Evolutionary conservation across 1,140 invertebrate genomes (phyloP).

Genomic region (Neodiprion fabricii): DNA sequence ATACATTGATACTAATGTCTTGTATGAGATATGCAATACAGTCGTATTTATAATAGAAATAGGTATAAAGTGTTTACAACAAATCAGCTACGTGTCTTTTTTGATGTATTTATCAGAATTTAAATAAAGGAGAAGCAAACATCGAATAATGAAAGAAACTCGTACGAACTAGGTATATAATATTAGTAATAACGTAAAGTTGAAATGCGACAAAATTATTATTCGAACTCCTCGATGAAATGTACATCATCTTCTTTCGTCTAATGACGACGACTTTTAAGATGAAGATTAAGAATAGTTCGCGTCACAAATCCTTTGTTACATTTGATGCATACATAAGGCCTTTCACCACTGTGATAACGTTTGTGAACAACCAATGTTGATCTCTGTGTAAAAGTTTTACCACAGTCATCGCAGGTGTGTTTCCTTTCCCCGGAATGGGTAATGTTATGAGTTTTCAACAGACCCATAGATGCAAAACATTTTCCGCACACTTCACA

Average conservation of each 20-base stretch:
- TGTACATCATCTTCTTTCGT: neutral
- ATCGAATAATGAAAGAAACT: too few species aligned
- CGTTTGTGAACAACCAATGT: conserved; percentile 21
- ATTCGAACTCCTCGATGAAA: too few species aligned
- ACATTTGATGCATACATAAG: conserved; percentile 22
- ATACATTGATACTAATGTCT: too few species aligned
- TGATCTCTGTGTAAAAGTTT: conserved; percentile 24
- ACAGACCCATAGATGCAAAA: conserved; percentile 28
- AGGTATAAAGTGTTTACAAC: too few species aligned
- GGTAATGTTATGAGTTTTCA: conserved; percentile 26
- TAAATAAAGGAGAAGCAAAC: too few species aligned
- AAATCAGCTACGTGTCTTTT: too few species aligned
- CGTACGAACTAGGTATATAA: too few species aligned
- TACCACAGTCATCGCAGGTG: conserved; percentile 25
- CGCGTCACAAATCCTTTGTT: conserved; percentile 11
- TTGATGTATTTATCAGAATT: too few species aligned
- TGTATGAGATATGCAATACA: too few species aligned
- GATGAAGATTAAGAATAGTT: conserved; percentile 15
- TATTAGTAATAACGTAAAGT: too few species aligned
- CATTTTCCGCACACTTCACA: conserved; percentile 43
- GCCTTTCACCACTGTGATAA: conserved; percentile 28
- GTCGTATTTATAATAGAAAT: too few species aligned
- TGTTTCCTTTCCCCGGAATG: conserved; percentile 31
- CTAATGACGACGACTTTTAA: conserved; percentile 14
- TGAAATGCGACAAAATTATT: too few species aligned